Base-by-base conservation (phyloP, 2,113 vertebrate species). In the Chaetodon trifascialis region DNA sequence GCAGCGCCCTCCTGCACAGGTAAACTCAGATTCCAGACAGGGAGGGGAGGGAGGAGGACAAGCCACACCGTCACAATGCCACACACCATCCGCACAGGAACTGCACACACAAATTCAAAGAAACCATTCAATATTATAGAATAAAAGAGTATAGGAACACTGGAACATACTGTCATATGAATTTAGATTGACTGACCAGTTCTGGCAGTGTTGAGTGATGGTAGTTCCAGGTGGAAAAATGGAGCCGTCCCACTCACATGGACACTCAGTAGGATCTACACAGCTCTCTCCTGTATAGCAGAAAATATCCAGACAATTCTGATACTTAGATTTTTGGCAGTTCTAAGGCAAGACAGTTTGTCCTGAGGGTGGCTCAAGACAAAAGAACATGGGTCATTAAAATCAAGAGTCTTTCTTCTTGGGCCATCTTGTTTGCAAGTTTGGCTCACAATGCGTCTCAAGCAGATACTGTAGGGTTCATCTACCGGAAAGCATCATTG, bases 161-260 rank as follows among this genome's bases (percentile, higher is more conserved):
- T 36, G 6, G 0, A 25, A 16, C 54, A 16, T 23, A 21, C 2
- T 11, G 54, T 11, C 1, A 1, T 1, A 14, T 64, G 30, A 2
- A 19, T 73, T 67, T 2, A 9, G 4, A 65, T 17, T 6, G 17
- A 85, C 97, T 89, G 84, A 99, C 97, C 98, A 99, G 95, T 97
- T 97, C 89, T 94, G 93, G 73, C 97, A 98, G 85, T 95, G 91
- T 47, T 95, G 95, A 72, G 76, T 93, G 68, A 97, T 81, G 15
- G 46, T 49, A 0, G 96, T 80, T 1, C 95, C 96, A 0, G 95
- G 88, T 0, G 96, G 97, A 90, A 97, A 97, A 77, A 95, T 70
- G 7, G 94, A 95, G 42, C 93, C 95, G 0, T 95, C 93, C 96
- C 94, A 97, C 83, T 95, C 95, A 81, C 97, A 98, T 0, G 97